Evolutionary conservation across 2,888 invertebrate genomes (phyloP).

Genomic region (Plagodis pulveraria): DNA sequence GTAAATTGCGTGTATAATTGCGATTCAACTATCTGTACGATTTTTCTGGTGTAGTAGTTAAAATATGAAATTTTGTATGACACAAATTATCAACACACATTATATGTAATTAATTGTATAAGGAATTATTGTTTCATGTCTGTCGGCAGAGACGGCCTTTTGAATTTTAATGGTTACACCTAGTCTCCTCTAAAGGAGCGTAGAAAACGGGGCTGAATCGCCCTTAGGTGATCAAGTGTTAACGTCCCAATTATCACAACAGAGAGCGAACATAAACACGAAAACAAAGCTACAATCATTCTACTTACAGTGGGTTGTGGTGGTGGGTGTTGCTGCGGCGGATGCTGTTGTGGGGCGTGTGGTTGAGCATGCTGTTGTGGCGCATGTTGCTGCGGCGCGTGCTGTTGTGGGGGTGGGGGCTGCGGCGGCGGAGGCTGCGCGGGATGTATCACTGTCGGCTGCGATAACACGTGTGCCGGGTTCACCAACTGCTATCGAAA

Average conservation of each 20-base stretch:
- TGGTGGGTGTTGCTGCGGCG: constrained; percentile 55
- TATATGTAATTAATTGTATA: too few species aligned
- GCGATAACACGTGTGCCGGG: constrained; percentile 75
- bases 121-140: too few species aligned
- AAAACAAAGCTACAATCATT: neutral
- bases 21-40: too few species aligned
- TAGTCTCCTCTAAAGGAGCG: too few species aligned
- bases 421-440: constrained; percentile 80
- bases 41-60: too few species aligned
- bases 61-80: too few species aligned
- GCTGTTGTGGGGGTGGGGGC: constrained; percentile 67
- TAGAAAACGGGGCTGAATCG: too few species aligned
- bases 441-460: constrained; percentile 79
- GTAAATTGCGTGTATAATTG: too few species aligned
- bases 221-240: too few species aligned
- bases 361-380: constrained; percentile 55
- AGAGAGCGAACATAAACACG: neutral
- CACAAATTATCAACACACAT: too few species aligned
- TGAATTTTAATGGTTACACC: too few species aligned
- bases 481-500: constrained; percentile 67
- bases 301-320: constrained; percentile 41
- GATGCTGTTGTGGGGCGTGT: constrained; percentile 55
- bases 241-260: neutral
- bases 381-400: constrained; percentile 55
- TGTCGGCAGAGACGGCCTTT: too few species aligned